Base-by-base conservation (phyloP, 2,888 invertebrate genomes). In the Agonopterix subpropinquella region DNA sequence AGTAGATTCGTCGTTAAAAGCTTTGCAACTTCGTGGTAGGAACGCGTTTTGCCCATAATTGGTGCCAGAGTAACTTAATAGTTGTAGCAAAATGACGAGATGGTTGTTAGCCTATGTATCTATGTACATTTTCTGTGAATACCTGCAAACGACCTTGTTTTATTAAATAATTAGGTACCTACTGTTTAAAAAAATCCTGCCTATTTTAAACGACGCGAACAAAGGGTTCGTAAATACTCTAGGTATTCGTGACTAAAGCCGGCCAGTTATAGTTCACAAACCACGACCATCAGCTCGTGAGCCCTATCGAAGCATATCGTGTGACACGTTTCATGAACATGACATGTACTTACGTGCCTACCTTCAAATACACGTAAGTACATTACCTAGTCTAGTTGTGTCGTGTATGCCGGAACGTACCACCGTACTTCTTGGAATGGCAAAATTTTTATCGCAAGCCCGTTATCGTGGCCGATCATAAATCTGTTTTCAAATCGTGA, bases 401-500 rank as follows among this genome's bases (percentile, higher is more conserved):
- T 58, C 54, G 44, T 54, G 46, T 59, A 57, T 50, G 58, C 51
- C 49, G 55, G 41, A 11, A 11, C 8, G 56, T 59, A 59, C 63
- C 57, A 49, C 59, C 59, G 59, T 64, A 67, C 69, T 74, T 65
- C 70, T 77, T 67, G 74, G 73, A 77, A 86, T 72, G 74, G 83
- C 78, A 78, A 77, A 74, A 62, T 80, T 87, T 88, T 88, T 87
- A 88, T 88, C 86, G 86, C 84, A 72, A 77, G 70, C 73, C 85
- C 87, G 86, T 87, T 87, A 87, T 87, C 88, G 87, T 80, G 69
- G 75, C 67, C 78, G 84, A 87, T 85, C 88, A 86, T 88, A 88
- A 88, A 88, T 88, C 85, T 84, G 84, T 85, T 88, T 88, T 86
- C 78, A 76, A 87, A 83, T 86, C 85, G 84, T 84, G 80, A 84